Base-by-base conservation (phyloP, 2,113 vertebrate genomes). In the Ptychochromis oligacanthus region DNA sequence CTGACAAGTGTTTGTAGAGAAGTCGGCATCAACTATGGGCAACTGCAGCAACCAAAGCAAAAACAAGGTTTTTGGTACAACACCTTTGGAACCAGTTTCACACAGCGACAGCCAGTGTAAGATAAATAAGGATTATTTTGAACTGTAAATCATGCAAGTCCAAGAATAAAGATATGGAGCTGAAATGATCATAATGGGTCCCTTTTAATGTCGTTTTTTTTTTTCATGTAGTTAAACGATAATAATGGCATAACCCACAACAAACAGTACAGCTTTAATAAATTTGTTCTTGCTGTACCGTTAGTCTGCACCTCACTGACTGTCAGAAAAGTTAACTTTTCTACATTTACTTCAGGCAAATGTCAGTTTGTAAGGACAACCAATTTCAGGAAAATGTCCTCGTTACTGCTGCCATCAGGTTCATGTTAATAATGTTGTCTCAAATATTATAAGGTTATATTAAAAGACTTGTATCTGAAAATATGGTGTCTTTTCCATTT, bases 281-380 rank as follows among this genome's bases (percentile, higher is more conserved):
- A 70, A 70, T 24, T 49, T 36, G 31, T 62, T n/a, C 31, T 36
- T 67, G 62, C 14, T 46, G 46, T 49, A 14, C 2, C 5, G 7
- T 34, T 22, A 58, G 2, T 24, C 15, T 52, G 5, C 64, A 46
- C 64, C 14, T 52, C 34, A 11, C 43, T 78, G 18, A 52, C 36
- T 12, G 24, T 77, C 17, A 61, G 58, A n/a, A 61, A 61, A 60
- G 3, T 49, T 22, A 70, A 5, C 12, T 70, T 70, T 52, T 49
- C 76, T 52, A n/a, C 49, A n/a, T 49, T 78, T 31, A 49, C 54
- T 78, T 62, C 31, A 78, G 65, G 17, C 49, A 52, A 70, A 70
- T 70, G 40, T 49, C 6, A 1, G 28, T 49, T 49, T 77, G 17
- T 43, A 26, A 77, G 36, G 15, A 14, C 43, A 43, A 36, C 31